Evolutionary conservation across 1,140 invertebrate genomes (phyloP), one percentile per base, ranked within the genome.

Genomic region (Trichogramma pretiosum): DNA sequence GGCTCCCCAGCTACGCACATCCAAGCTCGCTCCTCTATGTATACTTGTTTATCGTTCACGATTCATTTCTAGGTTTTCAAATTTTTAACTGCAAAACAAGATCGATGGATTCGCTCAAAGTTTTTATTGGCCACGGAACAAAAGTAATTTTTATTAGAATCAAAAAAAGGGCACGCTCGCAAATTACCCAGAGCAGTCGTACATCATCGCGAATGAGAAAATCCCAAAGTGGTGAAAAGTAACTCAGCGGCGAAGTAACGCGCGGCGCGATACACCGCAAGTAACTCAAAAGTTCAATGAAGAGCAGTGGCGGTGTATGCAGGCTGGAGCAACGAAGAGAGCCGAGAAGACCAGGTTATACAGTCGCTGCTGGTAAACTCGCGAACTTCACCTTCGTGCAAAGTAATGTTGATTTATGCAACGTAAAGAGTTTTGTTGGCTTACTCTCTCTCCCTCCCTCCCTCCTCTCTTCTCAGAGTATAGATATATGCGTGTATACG

Each of bases 341-440:
- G n/a, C 18, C n/a, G 11, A 19, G 8, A 1, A 10, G 44, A 38
- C 19, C 3, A 5, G 5, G 34, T 9, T 5, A 18, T 36, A 36
- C 4, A 36, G 34, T 3, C 10, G 5, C 13, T 8, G n/a, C 23
- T 3, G 19, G 18, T 28, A 22, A 28, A 11, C 19, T 22, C 43
- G 52, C 54, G 57, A 70, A 70, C 63, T 70, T 63, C 56, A 59
- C 60, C 62, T 61, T 69, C 70, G 70, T 68, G 62, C 65, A 66
- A 63, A 67, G 62, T 72, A 72, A 72, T 72, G 65, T 67, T 69
- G 69, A 72, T 69, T 70, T 70, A 69, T 63, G 55, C 23, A 37
- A 33, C 19, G 53, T 53, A n/a, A n/a, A n/a, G n/a, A n/a, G n/a
- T n/a, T n/a, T n/a, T n/a, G n/a, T n/a, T n/a, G 56, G 52, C 61